Base-by-base conservation (phyloP, 2,888 invertebrate genomes). In the Sylvicola cinctus region DNA sequence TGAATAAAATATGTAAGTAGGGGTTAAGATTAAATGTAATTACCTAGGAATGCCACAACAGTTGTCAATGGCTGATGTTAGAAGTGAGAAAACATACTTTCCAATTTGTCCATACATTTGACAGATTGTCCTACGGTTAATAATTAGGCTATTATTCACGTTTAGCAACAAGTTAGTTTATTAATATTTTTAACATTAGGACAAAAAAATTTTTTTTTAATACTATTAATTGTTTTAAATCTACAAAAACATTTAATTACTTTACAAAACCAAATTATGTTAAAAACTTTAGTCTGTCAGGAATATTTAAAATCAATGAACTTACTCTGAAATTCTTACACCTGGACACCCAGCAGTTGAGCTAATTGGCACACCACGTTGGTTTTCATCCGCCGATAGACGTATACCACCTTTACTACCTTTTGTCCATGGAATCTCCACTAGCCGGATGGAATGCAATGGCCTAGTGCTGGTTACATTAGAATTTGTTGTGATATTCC, bases 381-480 rank as follows among this genome's bases (percentile, higher is more conserved):
- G 34, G 45, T 45, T 38, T 16, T 49, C 51, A 42, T 50, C 49
- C 8, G 49, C 42, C 2, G 51, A 47, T 34, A 77, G 54, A 49
- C 76, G 70, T 34, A 79, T 68, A 31, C 72, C 70, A 15, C 67
- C 67, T 15, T 66, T 67, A 7, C 56, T 52, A 41, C 58, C 54
- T 43, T 53, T 52, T 34, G 41, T 62, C 31, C 74, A 67, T 26
- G 85, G 80, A 47, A 87, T 76, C 49, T 79, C 76, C 34, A 88
- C 74, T 44, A 81, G 66, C 43, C 85, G 74, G 48, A 87, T 87
- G 36, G 81, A 79, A 61, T 87, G 88, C 31, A 76, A 72, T 20
- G 72, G 35, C 57, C 52, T 16, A 40, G 41, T 25, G 42, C 25
- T 40, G 40, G 7, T 33, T 36, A 41, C 13, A 32, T 13, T 31